Evolutionary conservation across 2,113 vertebrate genomes (phyloP).

Genomic region (Micronycteris hirsuta): DNA sequence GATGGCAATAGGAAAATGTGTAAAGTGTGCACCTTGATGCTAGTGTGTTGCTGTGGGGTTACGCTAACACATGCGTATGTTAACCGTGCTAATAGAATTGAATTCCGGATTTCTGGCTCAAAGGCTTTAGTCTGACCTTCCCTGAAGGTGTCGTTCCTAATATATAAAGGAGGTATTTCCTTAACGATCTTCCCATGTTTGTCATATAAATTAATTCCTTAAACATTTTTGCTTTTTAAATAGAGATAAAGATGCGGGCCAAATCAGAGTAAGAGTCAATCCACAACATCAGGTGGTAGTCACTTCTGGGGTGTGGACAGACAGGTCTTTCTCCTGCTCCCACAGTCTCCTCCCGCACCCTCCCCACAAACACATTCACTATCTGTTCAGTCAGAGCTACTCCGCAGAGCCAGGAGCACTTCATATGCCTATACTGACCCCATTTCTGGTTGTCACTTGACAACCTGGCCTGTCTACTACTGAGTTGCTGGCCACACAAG

Average conservation of each 20-base stretch:
- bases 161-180: background rate
- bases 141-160: background rate
- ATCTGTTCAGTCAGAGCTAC: background rate
- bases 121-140: background rate
- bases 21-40: background rate
- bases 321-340: background rate
- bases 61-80: background rate
- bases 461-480: background rate
- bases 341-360: background rate
- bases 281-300: background rate
- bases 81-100: background rate
- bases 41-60: background rate
- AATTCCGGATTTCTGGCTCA: background rate
- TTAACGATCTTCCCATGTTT: background rate
- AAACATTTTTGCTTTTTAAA: background rate
- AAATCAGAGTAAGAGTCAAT: background rate
- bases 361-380: background rate
- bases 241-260: background rate
- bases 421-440: background rate
- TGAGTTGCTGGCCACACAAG: background rate
- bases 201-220: background rate
- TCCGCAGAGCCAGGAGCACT: background rate
- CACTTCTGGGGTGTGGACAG: background rate
- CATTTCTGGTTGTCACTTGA: background rate
- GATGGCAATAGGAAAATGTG: background rate